Evolutionary conservation across 1,140 invertebrate species (phyloP).

Genomic region (Oscheius sp.): DNA sequence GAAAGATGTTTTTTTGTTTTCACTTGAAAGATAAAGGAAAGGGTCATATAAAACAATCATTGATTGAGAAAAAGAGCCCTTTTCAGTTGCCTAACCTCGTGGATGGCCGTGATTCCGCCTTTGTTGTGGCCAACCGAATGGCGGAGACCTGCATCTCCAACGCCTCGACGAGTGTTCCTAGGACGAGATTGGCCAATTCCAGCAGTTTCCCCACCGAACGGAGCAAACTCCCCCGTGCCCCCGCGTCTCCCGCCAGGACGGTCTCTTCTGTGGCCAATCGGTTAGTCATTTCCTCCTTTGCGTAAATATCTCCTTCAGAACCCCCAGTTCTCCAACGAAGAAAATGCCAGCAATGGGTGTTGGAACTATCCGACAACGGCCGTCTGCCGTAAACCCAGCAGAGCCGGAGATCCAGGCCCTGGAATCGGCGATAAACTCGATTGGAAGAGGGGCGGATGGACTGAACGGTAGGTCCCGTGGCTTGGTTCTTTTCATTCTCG

Average conservation of each 20-base stretch:
- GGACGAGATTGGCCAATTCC: background rate
- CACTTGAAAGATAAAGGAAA: background rate
- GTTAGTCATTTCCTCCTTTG: background rate
- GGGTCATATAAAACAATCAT: background rate
- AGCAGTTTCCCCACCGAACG: background rate
- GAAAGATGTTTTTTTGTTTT: too few species aligned
- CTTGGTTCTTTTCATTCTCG: background rate
- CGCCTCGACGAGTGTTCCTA: background rate
- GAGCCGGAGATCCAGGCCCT: background rate
- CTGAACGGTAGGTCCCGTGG: background rate
- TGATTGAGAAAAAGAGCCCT: background rate
- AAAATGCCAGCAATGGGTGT: constrained; percentile 2
- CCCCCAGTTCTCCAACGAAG: background rate
- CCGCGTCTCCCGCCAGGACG: background rate
- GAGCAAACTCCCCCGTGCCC: background rate
- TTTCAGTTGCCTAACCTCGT: background rate
- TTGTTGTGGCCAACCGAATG: background rate
- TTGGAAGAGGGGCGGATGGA: background rate
- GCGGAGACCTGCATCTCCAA: background rate
- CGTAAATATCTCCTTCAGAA: background rate
- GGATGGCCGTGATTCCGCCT: background rate
- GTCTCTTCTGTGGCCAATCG: background rate
- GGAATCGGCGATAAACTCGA: background rate
- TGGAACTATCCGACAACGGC: background rate
- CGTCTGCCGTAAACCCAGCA: background rate